Conservation (phyloP, 2,888 invertebrate species). For the Lacanobia oleracea region DNA sequence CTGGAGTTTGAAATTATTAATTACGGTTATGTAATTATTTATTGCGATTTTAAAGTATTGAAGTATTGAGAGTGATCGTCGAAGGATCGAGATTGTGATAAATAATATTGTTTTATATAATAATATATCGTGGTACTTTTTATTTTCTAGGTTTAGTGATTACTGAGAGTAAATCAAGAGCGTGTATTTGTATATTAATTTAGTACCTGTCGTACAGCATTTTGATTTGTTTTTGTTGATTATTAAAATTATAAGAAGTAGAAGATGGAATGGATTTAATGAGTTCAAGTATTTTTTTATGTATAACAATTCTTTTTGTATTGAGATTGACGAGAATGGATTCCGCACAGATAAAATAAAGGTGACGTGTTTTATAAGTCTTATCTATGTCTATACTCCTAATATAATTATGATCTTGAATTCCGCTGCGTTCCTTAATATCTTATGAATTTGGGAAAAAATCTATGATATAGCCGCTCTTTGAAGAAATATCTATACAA, state of each 20-base stretch:
- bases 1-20: constrained; percentile 67
- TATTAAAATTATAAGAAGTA: constrained; percentile 53
- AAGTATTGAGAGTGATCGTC: constrained; percentile 66
- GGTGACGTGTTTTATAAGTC: constrained; percentile 26
- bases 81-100: constrained; percentile 74
- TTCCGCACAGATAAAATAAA: constrained; percentile 35
- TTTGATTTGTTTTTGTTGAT: constrained; percentile 63
- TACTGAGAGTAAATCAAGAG: constrained; percentile 60
- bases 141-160: constrained; percentile 62
- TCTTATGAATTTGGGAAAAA: constrained; percentile 10
- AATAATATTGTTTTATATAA: constrained; percentile 64
- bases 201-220: constrained; percentile 61
- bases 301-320: constrained; percentile 24
- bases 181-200: constrained; percentile 66
- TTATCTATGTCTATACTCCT: constrained; percentile 22
- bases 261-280: constrained; percentile 31
- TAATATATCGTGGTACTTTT: constrained; percentile 61
- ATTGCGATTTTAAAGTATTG: constrained; percentile 69
- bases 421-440: constrained; percentile 9
- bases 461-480: neutral
- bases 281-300: constrained; percentile 40
- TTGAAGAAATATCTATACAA: constrained; percentile 15
- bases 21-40: constrained; percentile 42
- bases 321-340: constrained; percentile 28
- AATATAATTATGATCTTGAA: constrained; percentile 17